Conservation (phyloP, 2,113 vertebrate species). For the Ia io region DNA sequence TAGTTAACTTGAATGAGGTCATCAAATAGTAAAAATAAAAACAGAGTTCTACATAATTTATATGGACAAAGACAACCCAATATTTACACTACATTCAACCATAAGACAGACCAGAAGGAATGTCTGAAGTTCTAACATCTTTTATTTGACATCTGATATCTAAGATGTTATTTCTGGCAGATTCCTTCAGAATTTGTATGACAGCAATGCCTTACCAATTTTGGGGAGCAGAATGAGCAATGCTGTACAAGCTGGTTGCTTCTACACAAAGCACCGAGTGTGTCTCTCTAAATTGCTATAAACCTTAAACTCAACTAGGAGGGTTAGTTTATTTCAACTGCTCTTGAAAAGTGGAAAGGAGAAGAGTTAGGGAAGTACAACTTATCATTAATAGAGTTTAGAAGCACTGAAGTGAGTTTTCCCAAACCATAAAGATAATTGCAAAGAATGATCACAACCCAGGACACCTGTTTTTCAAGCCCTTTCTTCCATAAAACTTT, state of each 20-base stretch:
- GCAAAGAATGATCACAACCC: not conserved
- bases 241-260: not conserved
- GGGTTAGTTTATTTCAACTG: not conserved
- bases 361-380: not conserved
- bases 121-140: not conserved
- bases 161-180: constrained; percentile 30
- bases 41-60: not conserved
- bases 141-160: constrained; percentile 23
- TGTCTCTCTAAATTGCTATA: not conserved
- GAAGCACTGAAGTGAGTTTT: not conserved
- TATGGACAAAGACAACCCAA: not conserved
- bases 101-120: not conserved
- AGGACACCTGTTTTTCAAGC: not conserved
- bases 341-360: not conserved
- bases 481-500: not conserved
- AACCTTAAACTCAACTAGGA: not conserved
- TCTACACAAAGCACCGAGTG: not conserved
- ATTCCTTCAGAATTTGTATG: not conserved
- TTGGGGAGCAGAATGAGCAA: constrained; percentile 12
- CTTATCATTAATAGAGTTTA: not conserved
- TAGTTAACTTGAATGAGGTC: not conserved
- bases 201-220: not conserved
- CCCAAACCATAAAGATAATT: not conserved
- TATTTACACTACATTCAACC: not conserved
- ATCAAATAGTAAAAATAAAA: constrained; percentile 12